phyloP scores from a whole-genome alignment of 37 sponge, comb jelly and placozoan species.

The Corticium candelabrum region DNA sequence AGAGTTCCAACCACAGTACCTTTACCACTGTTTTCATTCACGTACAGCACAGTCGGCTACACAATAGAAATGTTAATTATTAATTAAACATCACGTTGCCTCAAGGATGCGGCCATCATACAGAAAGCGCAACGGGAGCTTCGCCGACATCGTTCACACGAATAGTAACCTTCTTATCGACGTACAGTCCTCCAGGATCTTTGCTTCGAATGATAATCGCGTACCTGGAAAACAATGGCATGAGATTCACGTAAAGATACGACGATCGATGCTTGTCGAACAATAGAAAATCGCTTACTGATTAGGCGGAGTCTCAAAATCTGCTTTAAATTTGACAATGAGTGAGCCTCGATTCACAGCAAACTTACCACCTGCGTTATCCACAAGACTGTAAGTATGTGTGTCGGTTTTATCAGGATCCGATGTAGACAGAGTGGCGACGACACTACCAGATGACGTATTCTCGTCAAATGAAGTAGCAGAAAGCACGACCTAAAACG shows the following conservation, averaged over 20 bases:
- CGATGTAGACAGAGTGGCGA: background rate
- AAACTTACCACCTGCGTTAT: background rate
- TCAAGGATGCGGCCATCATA: too few species aligned
- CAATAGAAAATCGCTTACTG: background rate
- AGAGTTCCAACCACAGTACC: too few species aligned
- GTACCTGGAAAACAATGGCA: background rate
- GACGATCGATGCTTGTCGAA: too few species aligned
- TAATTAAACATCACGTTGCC: too few species aligned
- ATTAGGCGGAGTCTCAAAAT: background rate
- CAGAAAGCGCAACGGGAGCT: too few species aligned
- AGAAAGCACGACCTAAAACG: background rate
- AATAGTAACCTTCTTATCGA: background rate
- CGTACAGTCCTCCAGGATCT: background rate
- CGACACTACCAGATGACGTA: background rate
- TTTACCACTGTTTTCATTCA: too few species aligned
- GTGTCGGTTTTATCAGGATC: constrained; percentile 1
- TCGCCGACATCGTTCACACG: background rate
- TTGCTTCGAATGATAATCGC: background rate
- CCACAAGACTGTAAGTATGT: background rate
- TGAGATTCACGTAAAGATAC: too few species aligned
- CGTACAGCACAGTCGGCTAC: too few species aligned
- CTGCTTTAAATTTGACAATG: background rate
- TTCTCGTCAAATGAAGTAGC: background rate
- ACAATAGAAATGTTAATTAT: background rate
- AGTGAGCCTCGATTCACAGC: background rate